Base-by-base conservation (phyloP, 2,797 vertebrate species). In the Mionectes olivaceus region DNA sequence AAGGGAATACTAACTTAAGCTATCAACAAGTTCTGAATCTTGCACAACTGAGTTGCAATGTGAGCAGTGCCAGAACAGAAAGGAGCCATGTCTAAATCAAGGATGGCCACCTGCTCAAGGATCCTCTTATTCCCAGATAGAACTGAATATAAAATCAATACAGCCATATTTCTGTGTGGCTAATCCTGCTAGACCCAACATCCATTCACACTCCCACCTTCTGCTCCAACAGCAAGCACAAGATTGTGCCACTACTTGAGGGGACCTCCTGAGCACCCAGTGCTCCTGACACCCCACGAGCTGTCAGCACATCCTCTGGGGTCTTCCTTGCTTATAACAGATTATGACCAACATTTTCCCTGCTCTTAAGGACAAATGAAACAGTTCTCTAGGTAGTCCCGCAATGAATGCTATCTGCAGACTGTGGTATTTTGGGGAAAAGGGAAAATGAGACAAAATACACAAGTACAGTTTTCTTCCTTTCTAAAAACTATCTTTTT, bases 351-450 rank as follows among this genome's bases (percentile, higher is more conserved):
- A 83, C 6, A 65, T 86, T 39, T 39, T 63, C 25, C 69, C 50
- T 89, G 65, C 65, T 69, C 59, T 63, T 87, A 64, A 95, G 80
- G 35, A 60, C 89, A 95, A 83, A 67, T 16, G 35, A 87, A 92
- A 73, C 32, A 41, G 67, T 17, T 90, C 92, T 89, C 82, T 44
- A 55, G 83, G 83, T 0, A 88, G 65, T 17, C 30, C 59, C 21
- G 7, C 73, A 89, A 65, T 75, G 50, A 95, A 91, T 92, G 82
- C 83, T 94, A 95, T 93, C 91, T 93, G 69, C 69, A 88, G 84
- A 88, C 91, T 69, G 60, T 83, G 87, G 89, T 69, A 77, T 88
- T 89, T 37, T n/a, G 55, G 49, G 61, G 47, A 81, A 91, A 91
- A 88, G 24, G 56, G 49, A 85, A 91, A 87, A 86, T 15, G 55